These are phyloP conservation scores for Axis porcinus DNA, from an alignment of 2,113 vertebrate species.

Conservation along the genomic window DNA sequence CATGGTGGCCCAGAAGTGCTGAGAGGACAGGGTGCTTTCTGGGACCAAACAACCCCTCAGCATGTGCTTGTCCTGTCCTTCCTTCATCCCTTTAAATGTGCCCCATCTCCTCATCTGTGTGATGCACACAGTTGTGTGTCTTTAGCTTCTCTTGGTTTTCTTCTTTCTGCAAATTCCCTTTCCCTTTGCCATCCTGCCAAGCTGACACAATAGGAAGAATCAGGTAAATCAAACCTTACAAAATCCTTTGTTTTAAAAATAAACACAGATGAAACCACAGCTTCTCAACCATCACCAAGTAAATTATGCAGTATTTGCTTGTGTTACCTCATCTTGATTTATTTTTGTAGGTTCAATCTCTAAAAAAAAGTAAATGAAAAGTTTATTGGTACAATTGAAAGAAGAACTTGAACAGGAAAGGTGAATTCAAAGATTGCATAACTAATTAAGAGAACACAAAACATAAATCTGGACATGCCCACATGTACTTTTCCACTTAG, in stretches of 20 bases:
- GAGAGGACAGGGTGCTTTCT: background rate
- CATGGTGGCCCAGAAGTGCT: accelerated
- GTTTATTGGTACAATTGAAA: conserved; percentile 34
- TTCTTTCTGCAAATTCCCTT: background rate
- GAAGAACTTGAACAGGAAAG: conserved; percentile 43
- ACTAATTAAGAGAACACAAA: background rate
- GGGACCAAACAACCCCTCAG: background rate
- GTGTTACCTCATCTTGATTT: conserved; percentile 11
- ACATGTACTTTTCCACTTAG: conserved; percentile 61
- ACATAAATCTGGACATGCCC: conserved; percentile 39
- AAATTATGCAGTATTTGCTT: conserved; percentile 11
- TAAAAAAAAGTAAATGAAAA: background rate
- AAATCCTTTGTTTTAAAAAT: conserved; percentile 4
- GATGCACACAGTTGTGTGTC: background rate
- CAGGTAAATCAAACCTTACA: background rate
- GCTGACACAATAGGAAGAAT: background rate
- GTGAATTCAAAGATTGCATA: conserved; percentile 3
- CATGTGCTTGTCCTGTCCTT: background rate
- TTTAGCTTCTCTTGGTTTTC: background rate
- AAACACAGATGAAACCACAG: background rate
- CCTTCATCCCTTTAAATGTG: background rate
- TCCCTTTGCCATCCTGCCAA: background rate
- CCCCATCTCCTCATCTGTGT: background rate
- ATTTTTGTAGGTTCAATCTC: conserved; percentile 58
- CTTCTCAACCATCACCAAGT: background rate